Evolutionary conservation across 2,888 invertebrate genomes (phyloP).

Genomic region (Helicoverpa assulta): DNA sequence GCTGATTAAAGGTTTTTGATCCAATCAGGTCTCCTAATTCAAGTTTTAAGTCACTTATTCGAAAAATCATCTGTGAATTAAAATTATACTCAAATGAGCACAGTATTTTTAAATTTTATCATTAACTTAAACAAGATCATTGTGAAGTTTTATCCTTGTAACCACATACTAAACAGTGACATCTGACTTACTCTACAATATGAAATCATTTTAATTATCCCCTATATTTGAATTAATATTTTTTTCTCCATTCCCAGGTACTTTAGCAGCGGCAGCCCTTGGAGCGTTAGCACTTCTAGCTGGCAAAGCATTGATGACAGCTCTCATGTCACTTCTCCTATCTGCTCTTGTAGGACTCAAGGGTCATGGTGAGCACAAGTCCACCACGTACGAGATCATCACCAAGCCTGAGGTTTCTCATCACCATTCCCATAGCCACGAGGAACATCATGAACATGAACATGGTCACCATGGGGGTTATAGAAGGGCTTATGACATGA

Average conservation of each 20-base stretch:
- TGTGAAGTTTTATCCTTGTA: too few species aligned
- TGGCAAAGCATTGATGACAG: constrained; percentile 96
- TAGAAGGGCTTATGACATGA: constrained; percentile 87
- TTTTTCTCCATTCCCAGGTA: constrained; percentile 84
- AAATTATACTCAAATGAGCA: too few species aligned
- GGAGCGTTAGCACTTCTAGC: constrained; percentile 94
- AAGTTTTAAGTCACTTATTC: too few species aligned
- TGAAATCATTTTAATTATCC: neutral
- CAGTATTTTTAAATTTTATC: too few species aligned
- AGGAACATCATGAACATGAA: constrained; percentile 90
- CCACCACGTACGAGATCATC: constrained; percentile 95
- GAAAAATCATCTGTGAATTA: too few species aligned
- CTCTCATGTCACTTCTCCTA: constrained; percentile 94
- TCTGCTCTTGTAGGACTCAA: constrained; percentile 95
- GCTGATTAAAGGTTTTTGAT: too few species aligned
- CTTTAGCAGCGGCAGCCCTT: constrained; percentile 93
- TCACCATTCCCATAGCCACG: constrained; percentile 93
- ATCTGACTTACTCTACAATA: too few species aligned
- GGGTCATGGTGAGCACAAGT: constrained; percentile 92
- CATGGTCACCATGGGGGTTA: constrained; percentile 90
- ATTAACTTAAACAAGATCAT: too few species aligned
- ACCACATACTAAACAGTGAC: too few species aligned
- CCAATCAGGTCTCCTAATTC: too few species aligned
- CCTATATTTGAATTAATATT: neutral
- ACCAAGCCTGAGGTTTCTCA: constrained; percentile 94